Conservation (phyloP, 2,797 vertebrate genomes). For the Micrastur ruficollis region DNA sequence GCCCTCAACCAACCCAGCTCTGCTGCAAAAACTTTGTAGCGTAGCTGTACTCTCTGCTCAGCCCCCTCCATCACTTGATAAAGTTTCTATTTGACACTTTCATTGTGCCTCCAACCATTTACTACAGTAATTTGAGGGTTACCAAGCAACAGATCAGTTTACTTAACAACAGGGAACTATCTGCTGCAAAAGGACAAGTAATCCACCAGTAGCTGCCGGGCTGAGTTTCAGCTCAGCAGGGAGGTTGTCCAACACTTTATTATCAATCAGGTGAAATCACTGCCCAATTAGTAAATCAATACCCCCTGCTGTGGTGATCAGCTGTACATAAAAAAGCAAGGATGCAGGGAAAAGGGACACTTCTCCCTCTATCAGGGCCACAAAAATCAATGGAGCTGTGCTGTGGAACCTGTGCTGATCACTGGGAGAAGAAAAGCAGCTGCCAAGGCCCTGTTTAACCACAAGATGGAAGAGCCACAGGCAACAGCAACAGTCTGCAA, state of each 20-base stretch:
- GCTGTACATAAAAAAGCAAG: background rate
- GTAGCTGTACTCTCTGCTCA: background rate
- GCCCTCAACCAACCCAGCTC: background rate
- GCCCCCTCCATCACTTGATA: background rate
- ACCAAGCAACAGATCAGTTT: constrained; percentile 70
- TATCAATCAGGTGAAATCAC: constrained; percentile 54
- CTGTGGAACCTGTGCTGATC: background rate
- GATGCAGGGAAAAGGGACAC: background rate
- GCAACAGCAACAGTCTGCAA: background rate
- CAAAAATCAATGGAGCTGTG: constrained; percentile 42
- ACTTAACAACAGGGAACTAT: constrained; percentile 54
- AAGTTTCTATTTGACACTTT: background rate
- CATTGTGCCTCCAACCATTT: background rate
- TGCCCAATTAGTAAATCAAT: constrained; percentile 57
- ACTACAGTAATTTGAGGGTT: constrained; percentile 38
- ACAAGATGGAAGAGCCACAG: background rate
- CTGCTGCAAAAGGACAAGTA: constrained; percentile 43
- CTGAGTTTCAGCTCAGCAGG: constrained; percentile 59
- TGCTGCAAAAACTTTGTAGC: background rate
- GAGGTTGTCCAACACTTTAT: constrained; percentile 51
- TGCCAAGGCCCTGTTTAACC: background rate
- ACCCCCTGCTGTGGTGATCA: background rate
- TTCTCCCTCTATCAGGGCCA: background rate
- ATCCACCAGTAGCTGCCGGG: constrained; percentile 2
- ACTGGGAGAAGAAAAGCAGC: background rate